phyloP scores from a whole-genome alignment of 2,888 invertebrate species.

The Orthonychiurus folsomi region DNA sequence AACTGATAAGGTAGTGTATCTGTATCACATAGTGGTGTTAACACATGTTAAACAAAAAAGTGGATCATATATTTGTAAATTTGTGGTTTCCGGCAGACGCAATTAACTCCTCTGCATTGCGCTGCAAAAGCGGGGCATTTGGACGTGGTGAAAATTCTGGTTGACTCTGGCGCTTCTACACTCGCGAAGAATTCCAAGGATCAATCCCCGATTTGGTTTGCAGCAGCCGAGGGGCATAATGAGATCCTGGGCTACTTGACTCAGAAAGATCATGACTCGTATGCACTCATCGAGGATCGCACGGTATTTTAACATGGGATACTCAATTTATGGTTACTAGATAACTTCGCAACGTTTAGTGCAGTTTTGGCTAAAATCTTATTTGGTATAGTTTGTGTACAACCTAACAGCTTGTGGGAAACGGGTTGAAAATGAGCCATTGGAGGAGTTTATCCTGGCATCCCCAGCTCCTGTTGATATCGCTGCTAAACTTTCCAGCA shows the following conservation, averaged over 20 bases:
- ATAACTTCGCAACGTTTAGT: neutral
- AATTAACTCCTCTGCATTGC: slow-evolving; percentile 90
- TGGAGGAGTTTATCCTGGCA: slow-evolving; percentile 94
- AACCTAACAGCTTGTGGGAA: slow-evolving; percentile 97
- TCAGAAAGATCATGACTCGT: slow-evolving; percentile 94
- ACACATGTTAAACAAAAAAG: too few relatives aligned
- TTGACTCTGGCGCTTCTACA: slow-evolving; percentile 91
- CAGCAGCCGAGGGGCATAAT: slow-evolving; percentile 94
- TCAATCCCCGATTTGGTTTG: slow-evolving; percentile 93
- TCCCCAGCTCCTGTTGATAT: slow-evolving; percentile 98
- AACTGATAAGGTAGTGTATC: slow-evolving; percentile 62
- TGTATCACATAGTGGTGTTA: too few relatives aligned
- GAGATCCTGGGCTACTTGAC: slow-evolving; percentile 89
- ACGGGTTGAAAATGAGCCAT: slow-evolving; percentile 85
- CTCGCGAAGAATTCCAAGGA: slow-evolving; percentile 90
- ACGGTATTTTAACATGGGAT: neutral
- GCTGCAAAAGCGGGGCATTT: slow-evolving; percentile 88
- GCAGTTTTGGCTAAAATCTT: neutral
- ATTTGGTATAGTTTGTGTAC: slow-evolving; percentile 66
- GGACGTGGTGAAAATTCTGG: slow-evolving; percentile 83
- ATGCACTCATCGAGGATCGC: slow-evolving; percentile 84
- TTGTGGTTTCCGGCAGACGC: slow-evolving; percentile 51
- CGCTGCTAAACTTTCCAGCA: slow-evolving; percentile 63
- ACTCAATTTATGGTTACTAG: neutral
- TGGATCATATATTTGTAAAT: slow-evolving; percentile 9